phyloP scores from a whole-genome alignment of 2,888 invertebrate genomes.

The Pachydiplax longipennis region DNA sequence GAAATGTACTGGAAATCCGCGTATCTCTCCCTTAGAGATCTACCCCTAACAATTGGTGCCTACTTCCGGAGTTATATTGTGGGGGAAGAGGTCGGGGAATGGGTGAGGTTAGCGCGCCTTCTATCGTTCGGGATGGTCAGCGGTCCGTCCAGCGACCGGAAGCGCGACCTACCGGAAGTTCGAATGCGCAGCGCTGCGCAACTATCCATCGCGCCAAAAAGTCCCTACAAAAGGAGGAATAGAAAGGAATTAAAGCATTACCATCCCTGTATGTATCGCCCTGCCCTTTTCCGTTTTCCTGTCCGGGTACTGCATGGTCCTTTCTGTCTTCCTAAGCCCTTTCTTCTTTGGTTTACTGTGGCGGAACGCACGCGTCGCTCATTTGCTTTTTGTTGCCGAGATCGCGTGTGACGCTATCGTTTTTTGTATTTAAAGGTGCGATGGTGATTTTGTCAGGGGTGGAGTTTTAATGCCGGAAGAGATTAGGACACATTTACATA shows the following conservation, averaged over 20 bases:
- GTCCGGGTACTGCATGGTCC: neutral
- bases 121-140: neutral
- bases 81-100: neutral
- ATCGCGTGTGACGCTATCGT: too few relatives aligned
- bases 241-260: neutral
- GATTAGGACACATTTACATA: too few relatives aligned
- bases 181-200: neutral
- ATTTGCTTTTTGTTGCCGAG: neutral
- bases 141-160: neutral
- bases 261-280: neutral
- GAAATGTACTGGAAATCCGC: neutral
- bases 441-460: too few relatives aligned
- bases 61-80: neutral
- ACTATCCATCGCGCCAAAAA: neutral
- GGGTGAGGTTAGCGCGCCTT: neutral
- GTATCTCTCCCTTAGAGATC: neutral
- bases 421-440: too few relatives aligned
- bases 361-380: neutral
- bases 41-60: neutral
- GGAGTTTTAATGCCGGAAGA: too few relatives aligned
- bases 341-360: neutral
- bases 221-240: neutral
- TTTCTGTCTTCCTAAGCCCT: neutral
- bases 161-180: neutral
- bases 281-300: neutral